phyloP scores from a whole-genome alignment of 2,888 invertebrate species.

The Seira musarum region DNA sequence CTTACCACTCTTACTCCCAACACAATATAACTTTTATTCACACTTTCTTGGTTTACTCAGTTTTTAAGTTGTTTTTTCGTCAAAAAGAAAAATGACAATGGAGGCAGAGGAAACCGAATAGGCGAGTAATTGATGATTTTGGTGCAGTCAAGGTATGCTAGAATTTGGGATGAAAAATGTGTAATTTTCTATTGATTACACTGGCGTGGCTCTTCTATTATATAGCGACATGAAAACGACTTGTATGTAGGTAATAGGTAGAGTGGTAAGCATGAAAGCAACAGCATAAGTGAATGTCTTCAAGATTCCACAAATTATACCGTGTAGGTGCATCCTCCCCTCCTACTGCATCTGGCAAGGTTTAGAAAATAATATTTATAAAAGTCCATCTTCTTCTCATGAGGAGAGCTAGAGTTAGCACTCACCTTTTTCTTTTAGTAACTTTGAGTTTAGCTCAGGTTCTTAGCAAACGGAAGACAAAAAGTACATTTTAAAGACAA shows the following conservation, averaged over 20 bases:
- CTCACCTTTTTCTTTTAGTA: background rate
- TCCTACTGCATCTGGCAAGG: background rate
- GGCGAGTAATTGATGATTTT: background rate
- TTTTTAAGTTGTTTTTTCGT: too few relatives aligned
- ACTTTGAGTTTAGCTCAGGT: too few relatives aligned
- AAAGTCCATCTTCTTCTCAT: background rate
- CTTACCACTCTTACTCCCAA: too few relatives aligned
- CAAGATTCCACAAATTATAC: slow-evolving; percentile 43
- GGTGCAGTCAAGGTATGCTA: too few relatives aligned
- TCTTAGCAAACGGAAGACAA: too few relatives aligned
- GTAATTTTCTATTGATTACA: slow-evolving; percentile 27
- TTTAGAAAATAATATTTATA: background rate
- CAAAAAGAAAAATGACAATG: too few relatives aligned
- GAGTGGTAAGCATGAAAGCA: slow-evolving; percentile 19
- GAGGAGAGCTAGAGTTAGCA: background rate
- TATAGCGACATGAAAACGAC: too few relatives aligned
- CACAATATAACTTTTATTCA: too few relatives aligned
- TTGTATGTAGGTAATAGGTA: slow-evolving; percentile 2
- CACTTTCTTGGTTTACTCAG: too few relatives aligned
- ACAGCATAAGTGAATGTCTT: slow-evolving; percentile 16
- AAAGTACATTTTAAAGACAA: too few relatives aligned
- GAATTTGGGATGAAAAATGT: slow-evolving; percentile 1
- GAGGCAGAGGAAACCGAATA: background rate
- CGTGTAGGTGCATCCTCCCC: slow-evolving; percentile 6
- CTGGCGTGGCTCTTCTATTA: background rate